Evolutionary conservation across 2,888 invertebrate species (phyloP).

Genomic region (Eupithecia subfuscata): DNA sequence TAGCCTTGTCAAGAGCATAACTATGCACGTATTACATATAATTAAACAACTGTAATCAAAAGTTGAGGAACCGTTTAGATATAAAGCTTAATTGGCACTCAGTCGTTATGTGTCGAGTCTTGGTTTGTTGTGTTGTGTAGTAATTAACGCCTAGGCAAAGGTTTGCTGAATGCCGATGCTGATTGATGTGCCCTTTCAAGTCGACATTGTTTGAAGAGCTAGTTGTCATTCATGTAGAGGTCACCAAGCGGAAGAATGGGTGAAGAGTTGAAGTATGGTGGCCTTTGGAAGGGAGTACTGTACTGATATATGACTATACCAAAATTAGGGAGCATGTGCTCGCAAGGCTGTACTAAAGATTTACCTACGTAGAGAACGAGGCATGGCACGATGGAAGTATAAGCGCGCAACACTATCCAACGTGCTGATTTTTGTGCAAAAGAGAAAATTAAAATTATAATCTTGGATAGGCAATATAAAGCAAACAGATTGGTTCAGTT

Average conservation of each 20-base stretch:
- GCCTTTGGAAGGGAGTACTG: background rate
- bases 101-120: slow-evolving; percentile 19
- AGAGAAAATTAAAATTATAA: background rate
- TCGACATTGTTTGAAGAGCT: slow-evolving; percentile 11
- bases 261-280: background rate
- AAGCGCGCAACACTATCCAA: background rate
- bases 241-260: background rate
- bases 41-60: slow-evolving; percentile 38
- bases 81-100: slow-evolving; percentile 38
- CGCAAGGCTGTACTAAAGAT: background rate
- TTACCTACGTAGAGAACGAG: background rate
- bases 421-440: background rate
- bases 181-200: slow-evolving; percentile 10
- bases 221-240: slow-evolving; percentile 4
- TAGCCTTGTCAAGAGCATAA: slow-evolving; percentile 40
- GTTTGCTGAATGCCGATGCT: slow-evolving; percentile 13
- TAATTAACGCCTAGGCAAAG: slow-evolving; percentile 17
- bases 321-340: background rate
- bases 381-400: background rate
- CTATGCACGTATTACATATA: slow-evolving; percentile 32
- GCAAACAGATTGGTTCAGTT: background rate
- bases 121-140: slow-evolving; percentile 21
- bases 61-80: slow-evolving; percentile 38
- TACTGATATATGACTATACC: background rate
- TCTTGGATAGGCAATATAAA: background rate